A percentile compares a stretch with the other conserved stretches of the same genome.
These are phyloP conservation scores for Drosophila mimetica DNA, from an alignment of 2,888 invertebrate genomes.

Conservation along the genomic window DNA sequence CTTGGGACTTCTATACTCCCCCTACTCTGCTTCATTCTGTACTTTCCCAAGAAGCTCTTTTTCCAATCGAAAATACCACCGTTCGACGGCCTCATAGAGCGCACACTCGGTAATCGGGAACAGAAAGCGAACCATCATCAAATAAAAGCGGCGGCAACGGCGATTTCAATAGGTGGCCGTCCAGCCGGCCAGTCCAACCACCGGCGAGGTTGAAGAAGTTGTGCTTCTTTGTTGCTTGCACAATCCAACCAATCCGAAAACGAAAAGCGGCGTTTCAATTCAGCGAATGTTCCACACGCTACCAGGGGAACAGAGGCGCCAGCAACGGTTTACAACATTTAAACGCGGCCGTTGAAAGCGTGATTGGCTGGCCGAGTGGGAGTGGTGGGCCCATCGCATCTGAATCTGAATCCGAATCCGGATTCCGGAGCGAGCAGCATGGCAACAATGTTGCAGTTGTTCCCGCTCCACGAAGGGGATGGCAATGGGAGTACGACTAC, in stretches of 20 bases:
- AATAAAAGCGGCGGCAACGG: slow-evolving; percentile 5
- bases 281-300: slow-evolving; percentile 84
- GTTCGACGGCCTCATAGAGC: background rate
- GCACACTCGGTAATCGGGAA: slow-evolving; percentile 4
- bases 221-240: slow-evolving; percentile 80
- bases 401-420: slow-evolving; percentile 34
- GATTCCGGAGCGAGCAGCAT: slow-evolving; percentile 27
- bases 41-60: too few relatives aligned
- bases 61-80: background rate
- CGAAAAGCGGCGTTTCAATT: slow-evolving; percentile 81
- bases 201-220: slow-evolving; percentile 73
- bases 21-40: too few relatives aligned
- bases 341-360: slow-evolving; percentile 59
- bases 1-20: too few relatives aligned
- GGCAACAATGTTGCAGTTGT: slow-evolving; percentile 53
- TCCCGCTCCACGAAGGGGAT: slow-evolving; percentile 14
- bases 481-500: background rate
- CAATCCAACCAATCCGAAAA: slow-evolving; percentile 79
- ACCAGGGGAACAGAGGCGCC: slow-evolving; percentile 76
- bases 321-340: slow-evolving; percentile 70
- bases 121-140: background rate
- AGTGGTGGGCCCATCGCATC: slow-evolving; percentile 18
- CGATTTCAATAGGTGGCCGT: slow-evolving; percentile 13
- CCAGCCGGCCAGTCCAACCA: slow-evolving; percentile 30
- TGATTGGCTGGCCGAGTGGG: slow-evolving; percentile 71